Evolutionary conservation across 2,888 invertebrate genomes (phyloP).

Genomic region (Drosophila parthenogenetica): DNA sequence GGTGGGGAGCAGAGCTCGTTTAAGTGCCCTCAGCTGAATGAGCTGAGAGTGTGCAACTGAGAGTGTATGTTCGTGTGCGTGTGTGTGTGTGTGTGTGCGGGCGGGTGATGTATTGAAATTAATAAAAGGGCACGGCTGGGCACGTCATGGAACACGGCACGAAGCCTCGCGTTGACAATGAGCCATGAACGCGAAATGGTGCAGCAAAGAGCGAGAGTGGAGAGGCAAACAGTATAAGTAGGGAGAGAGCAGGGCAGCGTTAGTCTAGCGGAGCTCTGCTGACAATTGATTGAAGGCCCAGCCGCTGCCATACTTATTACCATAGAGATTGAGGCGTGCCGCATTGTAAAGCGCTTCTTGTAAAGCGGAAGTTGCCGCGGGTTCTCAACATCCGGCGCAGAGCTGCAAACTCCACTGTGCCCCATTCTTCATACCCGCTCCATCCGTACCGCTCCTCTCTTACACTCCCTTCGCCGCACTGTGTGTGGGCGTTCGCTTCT

Average conservation of each 20-base stretch:
- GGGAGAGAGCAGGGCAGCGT: too few relatives aligned
- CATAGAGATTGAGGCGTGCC: slow-evolving; percentile 58
- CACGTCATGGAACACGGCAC: slow-evolving; percentile 54
- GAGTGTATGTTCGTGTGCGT: slow-evolving; percentile 2
- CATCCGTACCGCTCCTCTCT: not conserved
- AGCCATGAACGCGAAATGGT: slow-evolving; percentile 62
- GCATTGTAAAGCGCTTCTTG: slow-evolving; percentile 53
- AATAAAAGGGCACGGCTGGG: slow-evolving; percentile 71
- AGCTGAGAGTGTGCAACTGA: slow-evolving; percentile 12
- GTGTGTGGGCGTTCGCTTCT: slow-evolving; percentile 46
- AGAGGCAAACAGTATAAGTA: not conserved
- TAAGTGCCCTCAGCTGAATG: slow-evolving; percentile 58
- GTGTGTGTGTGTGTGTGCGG: slow-evolving; percentile 9
- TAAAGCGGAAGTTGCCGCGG: slow-evolving; percentile 67
- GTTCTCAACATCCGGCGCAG: slow-evolving; percentile 62
- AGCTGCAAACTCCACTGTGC: not conserved
- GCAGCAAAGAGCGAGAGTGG: not conserved
- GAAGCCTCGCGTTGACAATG: slow-evolving; percentile 64
- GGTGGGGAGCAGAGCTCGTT: slow-evolving; percentile 16
- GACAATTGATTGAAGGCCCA: slow-evolving; percentile 59
- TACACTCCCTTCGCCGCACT: not conserved
- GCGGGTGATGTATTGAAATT: slow-evolving; percentile 71
- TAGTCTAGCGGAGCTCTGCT: slow-evolving; percentile 22
- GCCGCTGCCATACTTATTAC: slow-evolving; percentile 17
- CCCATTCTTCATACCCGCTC: not conserved